Base-by-base conservation (phyloP, 2,113 vertebrate species). In the Hymenochirus boettgeri region DNA sequence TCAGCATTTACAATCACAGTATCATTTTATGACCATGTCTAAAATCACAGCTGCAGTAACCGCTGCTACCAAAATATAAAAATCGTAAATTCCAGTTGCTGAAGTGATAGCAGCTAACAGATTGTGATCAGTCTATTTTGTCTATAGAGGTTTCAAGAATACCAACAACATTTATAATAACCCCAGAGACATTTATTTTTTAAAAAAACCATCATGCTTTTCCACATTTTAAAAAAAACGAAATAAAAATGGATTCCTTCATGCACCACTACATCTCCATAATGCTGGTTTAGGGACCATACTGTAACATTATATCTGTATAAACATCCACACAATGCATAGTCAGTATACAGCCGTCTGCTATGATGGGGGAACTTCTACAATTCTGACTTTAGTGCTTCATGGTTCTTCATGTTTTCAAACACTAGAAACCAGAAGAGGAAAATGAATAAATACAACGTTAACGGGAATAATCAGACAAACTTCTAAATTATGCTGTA, bases 331-430 rank as follows among this genome's bases (percentile, higher is more conserved):
- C 59, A 61, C 58, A 75, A 69, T 22, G 31, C 42, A 27, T 75
- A 46, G 61, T 73, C 2, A 33, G 39, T 69, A 47, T 63, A 70
- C 66, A 57, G 2, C 15, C 6, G 15, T 35, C 33, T 35, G 10
- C 33, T 35, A 13, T 35, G 33, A 54, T 62, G n/a, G 58, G 52
- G 53, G 54, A 8, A 27, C 3, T 52, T 57, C 80, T 81, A 90
- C 72, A 90, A 50, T 70, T 90, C 89, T n/a, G 85, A 88, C 79
- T 90, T 90, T 62, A 90, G 74, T 42, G 71, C 52, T 78, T 87
- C 72, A 81, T 71, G 0, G 89, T 88, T 90, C 77, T 82, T 86
- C 89, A 90, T 90, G 71, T 90, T 90, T 75, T 83, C 79, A 1
- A 74, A 26, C 71, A 90, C 88, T 89, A 23, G 57, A 71, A 73